phyloP scores from a whole-genome alignment of 2,797 vertebrate genomes.

The Falco columbarius region DNA sequence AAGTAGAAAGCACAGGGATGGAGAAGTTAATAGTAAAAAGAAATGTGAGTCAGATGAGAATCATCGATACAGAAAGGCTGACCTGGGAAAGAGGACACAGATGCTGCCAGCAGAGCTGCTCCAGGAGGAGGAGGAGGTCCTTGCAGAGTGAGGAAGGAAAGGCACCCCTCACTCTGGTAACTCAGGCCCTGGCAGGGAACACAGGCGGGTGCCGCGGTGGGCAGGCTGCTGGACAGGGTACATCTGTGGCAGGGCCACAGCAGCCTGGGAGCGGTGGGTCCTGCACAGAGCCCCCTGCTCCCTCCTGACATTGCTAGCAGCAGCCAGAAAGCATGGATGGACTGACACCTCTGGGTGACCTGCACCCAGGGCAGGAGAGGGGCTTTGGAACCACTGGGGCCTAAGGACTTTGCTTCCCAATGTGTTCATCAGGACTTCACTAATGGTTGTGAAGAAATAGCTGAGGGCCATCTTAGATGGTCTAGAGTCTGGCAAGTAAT shows the following conservation, averaged over 20 bases:
- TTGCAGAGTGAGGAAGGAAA: neutral
- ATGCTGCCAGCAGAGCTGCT: neutral
- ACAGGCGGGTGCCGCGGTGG: fast-evolving
- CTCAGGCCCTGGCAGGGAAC: neutral
- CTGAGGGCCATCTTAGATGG: neutral
- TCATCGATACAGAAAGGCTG: neutral
- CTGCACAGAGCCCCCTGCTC: neutral
- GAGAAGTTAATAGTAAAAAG: neutral
- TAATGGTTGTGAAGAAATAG: neutral
- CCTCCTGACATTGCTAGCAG: neutral
- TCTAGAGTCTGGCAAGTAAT: neutral
- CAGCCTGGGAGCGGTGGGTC: neutral
- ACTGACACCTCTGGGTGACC: neutral
- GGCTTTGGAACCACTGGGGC: neutral
- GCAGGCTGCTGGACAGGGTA: neutral
- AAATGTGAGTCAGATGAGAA: neutral
- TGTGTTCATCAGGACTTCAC: neutral
- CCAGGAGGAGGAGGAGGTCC: neutral
- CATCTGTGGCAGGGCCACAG: neutral
- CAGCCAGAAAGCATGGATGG: fast-evolving
- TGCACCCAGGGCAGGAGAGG: neutral
- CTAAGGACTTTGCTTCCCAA: neutral
- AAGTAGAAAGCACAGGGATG: neutral
- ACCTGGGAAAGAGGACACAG: neutral
- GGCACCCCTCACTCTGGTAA: neutral